Evolutionary conservation across 2,888 invertebrate species (phyloP).

Genomic region (Eustalomyia histrio): DNA sequence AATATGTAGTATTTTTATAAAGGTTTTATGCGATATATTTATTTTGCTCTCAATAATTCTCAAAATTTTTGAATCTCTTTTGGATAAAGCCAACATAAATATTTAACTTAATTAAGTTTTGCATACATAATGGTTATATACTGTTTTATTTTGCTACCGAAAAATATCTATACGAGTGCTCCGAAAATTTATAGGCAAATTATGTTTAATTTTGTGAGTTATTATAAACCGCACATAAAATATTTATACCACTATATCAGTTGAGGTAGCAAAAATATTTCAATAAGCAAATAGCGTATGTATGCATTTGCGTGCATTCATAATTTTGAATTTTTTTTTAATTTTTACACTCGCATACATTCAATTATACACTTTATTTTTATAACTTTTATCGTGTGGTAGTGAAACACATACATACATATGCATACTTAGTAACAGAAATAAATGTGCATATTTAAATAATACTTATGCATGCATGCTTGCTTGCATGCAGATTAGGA

Average conservation of each 20-base stretch:
- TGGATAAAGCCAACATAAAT: no score
- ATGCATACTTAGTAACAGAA: not conserved
- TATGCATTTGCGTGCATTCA: not conserved
- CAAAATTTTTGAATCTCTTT: no score
- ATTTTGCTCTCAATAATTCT: no score
- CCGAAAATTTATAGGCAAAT: not conserved
- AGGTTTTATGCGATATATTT: no score
- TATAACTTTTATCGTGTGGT: not conserved
- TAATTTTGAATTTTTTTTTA: constrained; percentile 1
- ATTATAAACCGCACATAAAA: not conserved
- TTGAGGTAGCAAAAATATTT: not conserved
- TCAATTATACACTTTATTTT: constrained; percentile 13
- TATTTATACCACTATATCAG: not conserved
- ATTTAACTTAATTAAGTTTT: no score
- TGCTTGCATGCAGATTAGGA: not conserved
- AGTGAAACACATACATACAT: not conserved
- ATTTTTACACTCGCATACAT: constrained; percentile 36
- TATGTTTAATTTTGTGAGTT: not conserved
- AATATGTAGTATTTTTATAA: no score
- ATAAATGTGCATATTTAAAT: not conserved
- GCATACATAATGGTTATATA: no score
- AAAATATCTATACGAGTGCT: not conserved
- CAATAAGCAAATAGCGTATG: not conserved
- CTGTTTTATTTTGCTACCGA: no score
- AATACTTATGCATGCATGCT: not conserved